These are phyloP conservation scores for Triplophysa siluroides DNA, from an alignment of 2,113 vertebrate species.

Conservation along the genomic window DNA sequence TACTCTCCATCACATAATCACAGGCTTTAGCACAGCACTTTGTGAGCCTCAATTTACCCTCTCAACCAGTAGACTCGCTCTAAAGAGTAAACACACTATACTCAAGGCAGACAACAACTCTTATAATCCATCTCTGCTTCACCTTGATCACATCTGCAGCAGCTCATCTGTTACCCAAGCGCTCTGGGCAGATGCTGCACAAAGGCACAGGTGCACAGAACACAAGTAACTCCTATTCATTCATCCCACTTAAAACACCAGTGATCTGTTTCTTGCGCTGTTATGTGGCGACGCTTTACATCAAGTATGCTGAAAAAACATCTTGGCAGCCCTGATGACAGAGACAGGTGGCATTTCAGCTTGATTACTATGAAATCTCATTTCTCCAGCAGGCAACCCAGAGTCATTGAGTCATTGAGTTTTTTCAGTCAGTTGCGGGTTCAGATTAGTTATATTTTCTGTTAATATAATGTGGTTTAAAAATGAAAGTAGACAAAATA, in stretches of 20 bases:
- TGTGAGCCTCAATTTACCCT: background rate
- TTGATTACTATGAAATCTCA: background rate
- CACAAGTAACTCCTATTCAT: constrained; percentile 6
- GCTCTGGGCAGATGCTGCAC: background rate
- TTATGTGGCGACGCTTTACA: background rate
- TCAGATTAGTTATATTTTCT: no score
- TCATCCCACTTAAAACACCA: background rate
- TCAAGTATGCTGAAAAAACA: background rate
- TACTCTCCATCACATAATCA: background rate
- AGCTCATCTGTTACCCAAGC: background rate
- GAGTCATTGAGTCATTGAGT: no score
- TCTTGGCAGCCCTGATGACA: background rate
- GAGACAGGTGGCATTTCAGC: background rate
- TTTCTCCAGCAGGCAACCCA: background rate
- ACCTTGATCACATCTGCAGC: constrained; percentile 1
- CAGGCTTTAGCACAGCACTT: background rate
- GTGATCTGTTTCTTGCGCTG: background rate
- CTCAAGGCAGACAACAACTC: background rate
- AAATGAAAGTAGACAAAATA: no score
- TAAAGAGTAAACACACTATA: background rate
- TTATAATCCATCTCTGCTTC: background rate
- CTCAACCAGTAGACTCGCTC: background rate
- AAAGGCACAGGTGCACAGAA: constrained; percentile 34
- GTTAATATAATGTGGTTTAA: no score
- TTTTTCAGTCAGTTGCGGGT: no score